phyloP scores from a whole-genome alignment of 2,113 vertebrate species.

The Dromaius novaehollandiae region DNA sequence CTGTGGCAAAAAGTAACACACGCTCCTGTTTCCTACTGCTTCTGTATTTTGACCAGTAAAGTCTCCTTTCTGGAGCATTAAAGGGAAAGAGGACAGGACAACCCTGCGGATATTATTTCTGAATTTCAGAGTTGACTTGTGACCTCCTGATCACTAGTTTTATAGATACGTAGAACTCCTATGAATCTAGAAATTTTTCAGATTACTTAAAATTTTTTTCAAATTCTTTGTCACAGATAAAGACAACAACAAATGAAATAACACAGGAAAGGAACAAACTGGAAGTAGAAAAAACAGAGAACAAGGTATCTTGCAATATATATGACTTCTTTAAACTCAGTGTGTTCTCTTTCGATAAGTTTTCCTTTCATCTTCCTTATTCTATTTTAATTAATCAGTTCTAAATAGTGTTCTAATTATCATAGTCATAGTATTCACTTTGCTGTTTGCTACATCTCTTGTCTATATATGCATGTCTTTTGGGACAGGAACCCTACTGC shows the following conservation, averaged over 20 bases:
- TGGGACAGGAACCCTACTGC: background rate
- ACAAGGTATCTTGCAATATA: constrained; percentile 63
- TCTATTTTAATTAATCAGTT: background rate
- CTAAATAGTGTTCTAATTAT: background rate
- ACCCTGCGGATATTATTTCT: background rate
- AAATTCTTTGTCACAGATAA: constrained; percentile 51
- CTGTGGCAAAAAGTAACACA: background rate
- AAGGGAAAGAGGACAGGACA: background rate
- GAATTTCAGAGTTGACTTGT: constrained; percentile 20
- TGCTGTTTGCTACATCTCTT: background rate
- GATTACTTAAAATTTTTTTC: background rate
- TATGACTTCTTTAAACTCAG: background rate
- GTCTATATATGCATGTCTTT: background rate
- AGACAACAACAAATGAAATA: constrained; percentile 45
- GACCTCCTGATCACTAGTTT: constrained; percentile 9
- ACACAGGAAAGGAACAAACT: constrained; percentile 62
- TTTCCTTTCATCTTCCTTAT: background rate
- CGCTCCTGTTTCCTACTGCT: background rate
- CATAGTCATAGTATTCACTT: background rate
- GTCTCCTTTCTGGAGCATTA: background rate
- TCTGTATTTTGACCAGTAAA: background rate
- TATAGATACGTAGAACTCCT: background rate
- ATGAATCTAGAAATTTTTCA: background rate
- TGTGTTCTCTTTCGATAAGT: background rate
- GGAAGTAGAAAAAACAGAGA: constrained; percentile 71